These are phyloP conservation scores for Intellagama lesueurii DNA, from an alignment of 2,797 vertebrate species.

Conservation along the genomic window DNA sequence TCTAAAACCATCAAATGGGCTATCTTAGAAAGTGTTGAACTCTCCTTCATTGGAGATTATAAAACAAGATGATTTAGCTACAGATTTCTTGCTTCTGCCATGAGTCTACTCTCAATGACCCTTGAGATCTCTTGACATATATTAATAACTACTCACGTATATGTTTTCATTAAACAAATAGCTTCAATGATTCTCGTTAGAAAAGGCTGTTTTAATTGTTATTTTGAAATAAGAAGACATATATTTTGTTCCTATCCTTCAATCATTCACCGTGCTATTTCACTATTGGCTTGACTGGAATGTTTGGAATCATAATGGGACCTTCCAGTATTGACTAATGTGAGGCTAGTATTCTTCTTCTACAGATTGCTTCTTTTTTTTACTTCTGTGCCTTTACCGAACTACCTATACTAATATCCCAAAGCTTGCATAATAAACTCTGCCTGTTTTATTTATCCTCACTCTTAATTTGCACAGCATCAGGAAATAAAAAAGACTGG, in stretches of 20 bases:
- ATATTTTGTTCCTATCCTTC: not conserved
- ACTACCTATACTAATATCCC: slow-evolving; percentile 33
- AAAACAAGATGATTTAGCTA: not conserved
- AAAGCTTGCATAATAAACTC: slow-evolving; percentile 31
- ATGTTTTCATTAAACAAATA: not conserved
- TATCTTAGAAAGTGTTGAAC: too few relatives aligned
- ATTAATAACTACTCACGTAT: not conserved
- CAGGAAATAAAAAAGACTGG: not conserved
- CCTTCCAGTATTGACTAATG: not conserved
- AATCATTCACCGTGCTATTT: not conserved
- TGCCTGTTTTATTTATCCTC: slow-evolving; percentile 45
- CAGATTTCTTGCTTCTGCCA: not conserved
- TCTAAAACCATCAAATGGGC: too few relatives aligned
- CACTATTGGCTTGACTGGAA: not conserved
- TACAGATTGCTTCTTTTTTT: not conserved
- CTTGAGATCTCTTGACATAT: too few relatives aligned
- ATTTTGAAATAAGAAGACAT: not conserved
- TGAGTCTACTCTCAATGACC: too few relatives aligned
- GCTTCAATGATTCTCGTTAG: not conserved
- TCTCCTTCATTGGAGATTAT: too few relatives aligned
- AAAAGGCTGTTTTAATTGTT: not conserved
- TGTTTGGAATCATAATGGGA: not conserved
- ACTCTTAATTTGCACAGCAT: slow-evolving; percentile 41
- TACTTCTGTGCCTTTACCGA: not conserved
- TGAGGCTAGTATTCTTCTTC: not conserved